These are phyloP conservation scores for Sinella curviseta DNA, from an alignment of 1,140 invertebrate genomes.

Conservation along the genomic window DNA sequence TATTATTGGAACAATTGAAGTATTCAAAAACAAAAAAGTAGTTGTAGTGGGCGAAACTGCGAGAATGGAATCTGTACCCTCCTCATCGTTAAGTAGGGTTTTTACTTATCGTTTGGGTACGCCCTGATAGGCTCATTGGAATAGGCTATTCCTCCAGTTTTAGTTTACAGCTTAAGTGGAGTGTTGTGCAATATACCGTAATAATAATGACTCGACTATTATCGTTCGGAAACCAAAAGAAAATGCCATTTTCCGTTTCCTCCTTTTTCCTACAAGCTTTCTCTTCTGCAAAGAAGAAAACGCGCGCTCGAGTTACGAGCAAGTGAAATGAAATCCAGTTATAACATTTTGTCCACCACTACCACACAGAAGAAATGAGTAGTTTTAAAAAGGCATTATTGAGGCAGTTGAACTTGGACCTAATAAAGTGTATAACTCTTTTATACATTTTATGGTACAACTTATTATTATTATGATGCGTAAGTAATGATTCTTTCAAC, in stretches of 20 bases:
- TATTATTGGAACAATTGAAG: too few relatives aligned
- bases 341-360: not conserved
- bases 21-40: too few relatives aligned
- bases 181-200: not conserved
- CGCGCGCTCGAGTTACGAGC: not conserved
- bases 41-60: too few relatives aligned
- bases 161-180: too few relatives aligned
- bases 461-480: not conserved
- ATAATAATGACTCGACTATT: not conserved
- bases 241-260: not conserved
- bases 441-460: too few relatives aligned
- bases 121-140: too few relatives aligned
- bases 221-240: not conserved
- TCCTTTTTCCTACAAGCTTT: not conserved
- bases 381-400: not conserved
- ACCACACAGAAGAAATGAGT: not conserved
- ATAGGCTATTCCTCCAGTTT: too few relatives aligned
- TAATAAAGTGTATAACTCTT: not conserved
- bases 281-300: too few relatives aligned
- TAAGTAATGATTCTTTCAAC: not conserved
- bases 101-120: too few relatives aligned
- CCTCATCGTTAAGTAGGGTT: too few relatives aligned
- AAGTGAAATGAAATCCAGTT: not conserved
- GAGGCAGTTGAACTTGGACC: not conserved
- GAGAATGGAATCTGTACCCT: too few relatives aligned